Percentiles rank a stretch among this genome's conserved stretches.
phyloP scores from a whole-genome alignment of 2,888 invertebrate genomes.

The Amitus sp. region DNA sequence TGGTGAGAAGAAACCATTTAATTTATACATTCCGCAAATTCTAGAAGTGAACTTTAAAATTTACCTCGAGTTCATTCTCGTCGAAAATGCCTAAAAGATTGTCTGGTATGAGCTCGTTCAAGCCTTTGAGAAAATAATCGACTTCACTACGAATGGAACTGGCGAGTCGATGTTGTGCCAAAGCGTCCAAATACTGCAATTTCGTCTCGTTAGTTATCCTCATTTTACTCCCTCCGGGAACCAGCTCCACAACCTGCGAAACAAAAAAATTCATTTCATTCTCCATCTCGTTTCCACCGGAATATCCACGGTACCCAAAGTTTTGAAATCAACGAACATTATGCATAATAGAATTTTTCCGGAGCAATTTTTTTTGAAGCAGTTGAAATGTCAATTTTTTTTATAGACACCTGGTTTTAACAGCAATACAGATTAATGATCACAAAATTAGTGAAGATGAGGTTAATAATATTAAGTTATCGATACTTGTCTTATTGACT shows the following conservation, averaged over 20 bases:
- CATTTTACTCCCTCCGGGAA: slow-evolving; percentile 83
- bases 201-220: slow-evolving; percentile 81
- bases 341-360: too few relatives aligned
- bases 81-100: slow-evolving; percentile 94
- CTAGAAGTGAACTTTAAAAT: neutral
- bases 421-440: too few relatives aligned
- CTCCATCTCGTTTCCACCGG: too few relatives aligned
- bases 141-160: slow-evolving; percentile 84
- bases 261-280: neutral
- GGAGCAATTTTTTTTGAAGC: too few relatives aligned
- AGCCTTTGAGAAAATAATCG: slow-evolving; percentile 88
- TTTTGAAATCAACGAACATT: too few relatives aligned
- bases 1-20: too few relatives aligned
- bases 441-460: too few relatives aligned
- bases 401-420: too few relatives aligned
- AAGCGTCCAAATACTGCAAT: slow-evolving; percentile 84
- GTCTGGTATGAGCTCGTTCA: slow-evolving; percentile 91
- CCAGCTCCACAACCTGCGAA: slow-evolving; percentile 75
- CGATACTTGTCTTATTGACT: too few relatives aligned
- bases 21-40: neutral
- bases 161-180: slow-evolving; percentile 89
- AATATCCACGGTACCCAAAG: too few relatives aligned
- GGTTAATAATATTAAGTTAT: too few relatives aligned
- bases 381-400: too few relatives aligned
- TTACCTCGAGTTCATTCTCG: slow-evolving; percentile 91